Conservation (phyloP, 2,113 vertebrate species). For the Monopterus albus region DNA sequence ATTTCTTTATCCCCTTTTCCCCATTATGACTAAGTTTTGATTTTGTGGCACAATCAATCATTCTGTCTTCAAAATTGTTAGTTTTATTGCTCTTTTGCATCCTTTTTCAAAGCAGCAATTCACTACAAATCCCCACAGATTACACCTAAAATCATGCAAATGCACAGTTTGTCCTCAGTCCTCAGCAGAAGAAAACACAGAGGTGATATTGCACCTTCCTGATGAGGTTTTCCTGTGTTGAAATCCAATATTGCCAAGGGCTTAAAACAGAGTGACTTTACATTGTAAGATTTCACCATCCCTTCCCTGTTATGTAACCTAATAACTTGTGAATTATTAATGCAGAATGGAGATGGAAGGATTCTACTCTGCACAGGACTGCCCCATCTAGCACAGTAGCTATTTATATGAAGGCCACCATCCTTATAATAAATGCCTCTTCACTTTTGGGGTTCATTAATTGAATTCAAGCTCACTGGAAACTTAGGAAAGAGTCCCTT, state of each 20-base stretch:
- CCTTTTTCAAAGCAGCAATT: background rate
- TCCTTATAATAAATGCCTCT: slow-evolving; percentile 17
- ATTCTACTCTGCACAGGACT: slow-evolving; percentile 24
- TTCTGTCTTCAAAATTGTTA: too few species aligned
- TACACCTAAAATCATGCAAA: background rate
- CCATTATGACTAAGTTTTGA: too few species aligned
- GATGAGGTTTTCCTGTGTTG: slow-evolving; percentile 16
- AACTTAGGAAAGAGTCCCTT: background rate
- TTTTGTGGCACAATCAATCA: too few species aligned
- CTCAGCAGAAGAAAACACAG: background rate
- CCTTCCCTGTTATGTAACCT: slow-evolving; percentile 54
- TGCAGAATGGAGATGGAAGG: slow-evolving; percentile 12
- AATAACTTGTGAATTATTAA: slow-evolving; percentile 59
- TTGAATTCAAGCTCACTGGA: background rate
- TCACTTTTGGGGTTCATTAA: slow-evolving; percentile 26
- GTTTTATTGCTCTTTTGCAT: background rate
- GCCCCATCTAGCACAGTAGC: slow-evolving; percentile 39
- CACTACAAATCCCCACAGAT: background rate
- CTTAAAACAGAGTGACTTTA: slow-evolving; percentile 46
- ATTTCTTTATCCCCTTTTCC: background rate
- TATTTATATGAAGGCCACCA: slow-evolving; percentile 14
- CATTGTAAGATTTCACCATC: slow-evolving; percentile 39
- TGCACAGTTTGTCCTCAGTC: background rate
- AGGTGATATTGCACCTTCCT: slow-evolving; percentile 22
- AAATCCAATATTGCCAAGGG: slow-evolving; percentile 8